Percentiles rank a stretch among this genome's conserved stretches.
These are phyloP conservation scores for Lumbricus terrestris DNA, from an alignment of 2,888 invertebrate species.

Conservation along the genomic window DNA sequence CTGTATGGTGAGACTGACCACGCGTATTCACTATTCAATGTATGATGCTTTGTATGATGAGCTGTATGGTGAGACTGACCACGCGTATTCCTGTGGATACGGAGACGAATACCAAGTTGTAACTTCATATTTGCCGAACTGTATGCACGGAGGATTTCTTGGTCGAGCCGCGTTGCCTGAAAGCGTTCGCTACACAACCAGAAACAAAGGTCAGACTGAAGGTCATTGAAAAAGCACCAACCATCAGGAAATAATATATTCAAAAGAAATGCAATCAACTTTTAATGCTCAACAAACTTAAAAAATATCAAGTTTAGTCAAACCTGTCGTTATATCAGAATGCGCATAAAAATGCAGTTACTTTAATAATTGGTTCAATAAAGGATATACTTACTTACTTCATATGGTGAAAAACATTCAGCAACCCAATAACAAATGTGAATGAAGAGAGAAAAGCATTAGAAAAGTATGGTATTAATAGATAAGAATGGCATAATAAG, in stretches of 20 bases:
- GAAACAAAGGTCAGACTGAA: background rate
- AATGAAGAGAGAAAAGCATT: background rate
- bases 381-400: no score
- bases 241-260: background rate
- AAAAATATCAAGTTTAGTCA: no score
- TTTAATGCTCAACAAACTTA: no score
- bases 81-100: conserved; percentile 94
- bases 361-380: no score
- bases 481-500: no score
- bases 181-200: background rate
- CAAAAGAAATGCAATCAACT: background rate
- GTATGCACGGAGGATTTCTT: conserved; percentile 68
- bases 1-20: no score
- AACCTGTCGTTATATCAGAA: no score
- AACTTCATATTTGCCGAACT: conserved; percentile 93
- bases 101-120: conserved; percentile 99
- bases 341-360: no score
- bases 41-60: no score
- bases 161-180: background rate
- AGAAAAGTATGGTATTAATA: no score
- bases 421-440: background rate
- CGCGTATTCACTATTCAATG: no score
- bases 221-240: background rate
- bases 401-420: background rate
- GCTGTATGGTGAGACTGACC: background rate